Evolutionary conservation across 2,888 invertebrate genomes (phyloP).

Genomic region (Agrypnus murinus): DNA sequence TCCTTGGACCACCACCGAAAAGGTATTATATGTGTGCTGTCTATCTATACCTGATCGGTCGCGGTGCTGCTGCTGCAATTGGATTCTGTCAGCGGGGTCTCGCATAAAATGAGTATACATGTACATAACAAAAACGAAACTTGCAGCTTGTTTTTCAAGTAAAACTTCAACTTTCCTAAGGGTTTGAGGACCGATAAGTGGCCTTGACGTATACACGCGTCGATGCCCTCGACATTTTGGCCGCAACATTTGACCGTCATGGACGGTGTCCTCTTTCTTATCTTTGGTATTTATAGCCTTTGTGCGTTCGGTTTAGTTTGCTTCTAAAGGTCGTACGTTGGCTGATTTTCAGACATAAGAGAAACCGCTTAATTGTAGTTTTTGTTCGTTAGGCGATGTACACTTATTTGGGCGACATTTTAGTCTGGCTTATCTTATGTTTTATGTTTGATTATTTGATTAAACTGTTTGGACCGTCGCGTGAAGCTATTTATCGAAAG

Average conservation of each 20-base stretch:
- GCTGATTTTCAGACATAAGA: constrained; percentile 19
- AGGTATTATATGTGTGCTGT: neutral
- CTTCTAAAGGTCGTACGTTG: constrained; percentile 38
- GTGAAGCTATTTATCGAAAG: too few species aligned
- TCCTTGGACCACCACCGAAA: constrained; percentile 57
- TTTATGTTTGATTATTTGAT: too few species aligned
- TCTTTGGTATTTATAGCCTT: constrained; percentile 53
- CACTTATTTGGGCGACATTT: too few species aligned
- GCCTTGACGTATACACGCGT: constrained; percentile 38
- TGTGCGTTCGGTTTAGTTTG: constrained; percentile 31
- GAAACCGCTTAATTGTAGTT: constrained; percentile 36
- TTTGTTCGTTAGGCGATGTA: constrained; percentile 5
- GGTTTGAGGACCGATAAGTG: constrained; percentile 17
- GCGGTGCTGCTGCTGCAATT: constrained; percentile 49
- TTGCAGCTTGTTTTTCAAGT: too few species aligned
- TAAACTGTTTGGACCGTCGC: too few species aligned
- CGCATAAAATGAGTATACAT: too few species aligned
- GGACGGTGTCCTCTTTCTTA: constrained; percentile 60
- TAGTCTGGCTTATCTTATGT: too few species aligned
- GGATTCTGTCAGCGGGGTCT: constrained; percentile 42
- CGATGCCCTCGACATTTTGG: constrained; percentile 37
- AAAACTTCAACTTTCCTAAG: neutral
- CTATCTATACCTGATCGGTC: constrained; percentile 46
- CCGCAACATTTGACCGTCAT: constrained; percentile 12
- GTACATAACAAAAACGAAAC: constrained; percentile 10